Evolutionary conservation across 1,140 invertebrate species (phyloP).

Genomic region (Zaprionus kolodkinae): DNA sequence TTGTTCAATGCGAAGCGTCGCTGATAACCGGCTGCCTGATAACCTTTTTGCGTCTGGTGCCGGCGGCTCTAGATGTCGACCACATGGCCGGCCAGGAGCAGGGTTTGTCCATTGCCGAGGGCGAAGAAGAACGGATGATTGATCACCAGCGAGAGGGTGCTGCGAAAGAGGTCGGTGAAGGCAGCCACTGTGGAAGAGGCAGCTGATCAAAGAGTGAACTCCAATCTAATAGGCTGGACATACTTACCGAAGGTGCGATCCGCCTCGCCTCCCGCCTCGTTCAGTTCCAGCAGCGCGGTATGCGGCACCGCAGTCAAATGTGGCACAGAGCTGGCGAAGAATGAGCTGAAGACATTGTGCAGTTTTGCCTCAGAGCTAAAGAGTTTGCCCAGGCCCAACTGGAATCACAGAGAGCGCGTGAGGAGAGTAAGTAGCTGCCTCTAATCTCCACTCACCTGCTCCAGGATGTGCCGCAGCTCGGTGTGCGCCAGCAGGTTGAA

Average conservation of each 20-base stretch:
- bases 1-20: slow-evolving; percentile 19
- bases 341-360: slow-evolving; percentile 55
- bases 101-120: slow-evolving; percentile 56
- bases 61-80: slow-evolving; percentile 56
- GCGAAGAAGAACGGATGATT: slow-evolving; percentile 78
- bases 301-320: slow-evolving; percentile 64
- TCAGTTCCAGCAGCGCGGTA: slow-evolving; percentile 44
- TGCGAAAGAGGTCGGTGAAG: slow-evolving; percentile 66
- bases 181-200: slow-evolving; percentile 32
- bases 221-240: not conserved
- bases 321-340: slow-evolving; percentile 60
- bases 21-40: slow-evolving; percentile 60
- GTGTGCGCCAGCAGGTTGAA: slow-evolving; percentile 45
- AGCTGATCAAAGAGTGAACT: slow-evolving; percentile 38
- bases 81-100: slow-evolving; percentile 69
- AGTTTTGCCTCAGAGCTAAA: slow-evolving; percentile 55
- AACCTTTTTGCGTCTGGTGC: slow-evolving; percentile 39
- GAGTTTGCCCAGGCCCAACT: slow-evolving; percentile 60
- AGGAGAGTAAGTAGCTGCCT: not conserved
- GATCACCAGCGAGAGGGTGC: slow-evolving; percentile 64
- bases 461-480: slow-evolving; percentile 31
- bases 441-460: slow-evolving; percentile 48
- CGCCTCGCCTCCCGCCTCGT: slow-evolving; percentile 51
- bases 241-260: slow-evolving; percentile 60
- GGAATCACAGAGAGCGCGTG: slow-evolving; percentile 6